Conservation (phyloP, 2,113 vertebrate species). For the Struthio camelus region DNA sequence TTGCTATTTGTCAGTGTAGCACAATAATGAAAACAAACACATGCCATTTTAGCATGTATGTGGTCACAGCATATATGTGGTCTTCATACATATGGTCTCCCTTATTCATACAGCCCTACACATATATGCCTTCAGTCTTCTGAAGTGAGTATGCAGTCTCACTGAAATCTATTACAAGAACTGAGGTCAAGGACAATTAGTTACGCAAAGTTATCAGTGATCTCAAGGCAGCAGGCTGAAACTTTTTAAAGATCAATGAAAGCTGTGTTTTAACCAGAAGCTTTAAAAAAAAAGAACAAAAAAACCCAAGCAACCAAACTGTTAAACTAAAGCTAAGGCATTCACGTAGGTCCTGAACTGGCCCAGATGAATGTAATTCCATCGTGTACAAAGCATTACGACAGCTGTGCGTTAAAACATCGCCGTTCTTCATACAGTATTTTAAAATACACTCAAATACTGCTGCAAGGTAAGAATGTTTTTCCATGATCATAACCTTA, state of each 20-base stretch:
- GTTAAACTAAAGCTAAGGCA: not conserved
- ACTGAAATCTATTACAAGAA: not conserved
- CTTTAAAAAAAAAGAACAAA: not conserved
- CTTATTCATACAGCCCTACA: not conserved
- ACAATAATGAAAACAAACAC: not conserved
- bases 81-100: not conserved
- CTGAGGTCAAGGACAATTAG: not conserved
- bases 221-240: not conserved
- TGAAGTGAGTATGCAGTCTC: not conserved
- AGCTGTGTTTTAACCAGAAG: not conserved
- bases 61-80: not conserved
- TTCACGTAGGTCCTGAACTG: not conserved
- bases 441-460: slow-evolving; percentile 44
- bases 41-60: not conserved
- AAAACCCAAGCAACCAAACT: not conserved
- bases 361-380: slow-evolving; percentile 15
- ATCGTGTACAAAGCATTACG: not conserved
- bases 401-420: slow-evolving; percentile 19
- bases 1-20: not conserved
- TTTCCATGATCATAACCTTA: not conserved
- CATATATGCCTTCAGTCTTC: not conserved
- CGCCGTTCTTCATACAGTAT: slow-evolving; percentile 17
- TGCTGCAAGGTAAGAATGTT: slow-evolving; percentile 36
- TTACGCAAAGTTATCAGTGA: not conserved
- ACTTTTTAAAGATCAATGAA: not conserved